Evolutionary conservation across 2,888 invertebrate species (phyloP).

Genomic region (Stenurella melanura): DNA sequence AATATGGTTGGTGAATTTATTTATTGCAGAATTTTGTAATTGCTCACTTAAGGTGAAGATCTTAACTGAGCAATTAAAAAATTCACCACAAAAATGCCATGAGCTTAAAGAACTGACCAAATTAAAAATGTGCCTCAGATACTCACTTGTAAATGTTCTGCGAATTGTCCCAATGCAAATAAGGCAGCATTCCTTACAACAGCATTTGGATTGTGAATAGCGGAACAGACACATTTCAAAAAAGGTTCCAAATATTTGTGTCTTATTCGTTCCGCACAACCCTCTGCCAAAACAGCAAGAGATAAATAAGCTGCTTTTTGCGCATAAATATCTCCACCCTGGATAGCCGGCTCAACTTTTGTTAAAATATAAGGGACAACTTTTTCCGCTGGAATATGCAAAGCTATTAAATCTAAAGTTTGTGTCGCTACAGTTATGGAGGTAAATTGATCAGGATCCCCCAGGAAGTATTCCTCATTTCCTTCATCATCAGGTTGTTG

Average conservation of each 20-base stretch:
- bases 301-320: constrained; percentile 84
- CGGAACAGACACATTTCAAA: constrained; percentile 81
- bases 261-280: constrained; percentile 85
- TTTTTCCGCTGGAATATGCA: constrained; percentile 86
- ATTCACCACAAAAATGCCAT: too few species aligned
- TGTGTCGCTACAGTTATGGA: constrained; percentile 83
- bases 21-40: too few species aligned
- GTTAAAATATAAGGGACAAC: constrained; percentile 82
- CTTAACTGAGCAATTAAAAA: too few species aligned
- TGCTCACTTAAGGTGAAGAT: too few species aligned
- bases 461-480: constrained; percentile 80
- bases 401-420: constrained; percentile 83
- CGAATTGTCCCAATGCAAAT: constrained; percentile 87
- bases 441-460: constrained; percentile 78
- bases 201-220: constrained; percentile 79
- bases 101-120: too few species aligned
- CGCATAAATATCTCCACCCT: constrained; percentile 76
- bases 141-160: constrained; percentile 82
- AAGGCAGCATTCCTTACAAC: constrained; percentile 85
- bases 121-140: background rate
- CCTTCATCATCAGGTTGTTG: constrained; percentile 77
- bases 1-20: too few species aligned
- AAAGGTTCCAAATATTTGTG: constrained; percentile 82
- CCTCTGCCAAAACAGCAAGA: constrained; percentile 85
- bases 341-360: constrained; percentile 79